Evolutionary conservation across 1,140 invertebrate genomes (phyloP), one percentile per base, ranked within the genome.

Genomic region (Aphidius gifuensis): DNA sequence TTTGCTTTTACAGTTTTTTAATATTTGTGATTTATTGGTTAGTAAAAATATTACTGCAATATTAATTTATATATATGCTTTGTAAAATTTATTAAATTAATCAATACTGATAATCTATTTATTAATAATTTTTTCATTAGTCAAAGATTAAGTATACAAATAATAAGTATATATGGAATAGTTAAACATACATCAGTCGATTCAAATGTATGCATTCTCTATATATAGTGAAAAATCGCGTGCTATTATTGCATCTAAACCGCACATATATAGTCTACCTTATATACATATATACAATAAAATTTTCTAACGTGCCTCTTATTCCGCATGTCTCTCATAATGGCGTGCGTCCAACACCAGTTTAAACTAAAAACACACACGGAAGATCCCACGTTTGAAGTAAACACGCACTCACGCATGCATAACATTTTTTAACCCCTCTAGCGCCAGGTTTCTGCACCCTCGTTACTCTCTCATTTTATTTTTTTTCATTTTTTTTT

Each of bases 171-270:
- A 44, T 6, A 9, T 6, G 43, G 43, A 23, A 23, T 6, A 23
- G n/a, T 5, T n/a, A n/a, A 55, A 55, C 40, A 55, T 42, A 55
- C 6, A 43, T n/a, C 4, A 44, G 43, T 11, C 50, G 57, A 59
- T 51, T 47, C 55, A 58, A 46, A 54, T 57, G 60, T 64, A 55
- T 60, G 4, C 4, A 3, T 32, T 32, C 23, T 32, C 23, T 32
- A 32, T 1, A 32, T 66, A 66, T 71, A 49, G 57, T 62, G 58
- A 55, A 56, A 61, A 61, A 71, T 76, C 66, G 73, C 74, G 74
- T 75, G 74, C 67, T 61, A 62, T 9, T 53, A 55, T 65, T 57
- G 62, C 67, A 71, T 75, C 65, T 61, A 61, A 47, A 16, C 50
- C 42, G 38, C 8, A 8, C 2, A 54, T 40, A 54, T 51, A 47